phyloP scores from a whole-genome alignment of 2,888 invertebrate genomes.

The Drosophila demipolita region DNA sequence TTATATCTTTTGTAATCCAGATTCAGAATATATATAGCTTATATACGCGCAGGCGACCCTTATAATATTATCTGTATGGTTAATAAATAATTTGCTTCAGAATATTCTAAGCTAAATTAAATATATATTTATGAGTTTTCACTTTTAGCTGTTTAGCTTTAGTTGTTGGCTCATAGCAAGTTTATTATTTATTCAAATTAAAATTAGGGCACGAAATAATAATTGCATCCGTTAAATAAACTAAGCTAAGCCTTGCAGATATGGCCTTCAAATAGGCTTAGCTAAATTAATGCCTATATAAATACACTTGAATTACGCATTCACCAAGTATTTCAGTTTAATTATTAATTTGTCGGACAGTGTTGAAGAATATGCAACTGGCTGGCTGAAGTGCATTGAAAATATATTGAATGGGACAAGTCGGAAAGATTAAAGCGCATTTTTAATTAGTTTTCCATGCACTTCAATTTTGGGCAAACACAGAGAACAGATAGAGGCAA shows the following conservation, averaged over 20 bases:
- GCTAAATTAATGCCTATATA: background rate
- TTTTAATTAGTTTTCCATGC: slow-evolving; percentile 66
- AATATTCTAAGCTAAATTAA: too few relatives aligned
- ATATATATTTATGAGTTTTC: background rate
- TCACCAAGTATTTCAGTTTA: background rate
- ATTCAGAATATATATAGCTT: too few relatives aligned
- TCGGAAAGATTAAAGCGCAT: slow-evolving; percentile 51
- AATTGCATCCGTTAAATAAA: background rate
- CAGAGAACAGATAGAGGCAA: background rate
- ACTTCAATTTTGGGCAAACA: slow-evolving; percentile 28
- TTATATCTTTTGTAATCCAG: too few relatives aligned
- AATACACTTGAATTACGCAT: background rate
- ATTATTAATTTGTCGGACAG: slow-evolving; percentile 11
- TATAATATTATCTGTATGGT: too few relatives aligned
- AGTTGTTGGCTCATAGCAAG: background rate
- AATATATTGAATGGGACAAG: slow-evolving; percentile 32
- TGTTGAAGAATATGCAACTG: slow-evolving; percentile 6
- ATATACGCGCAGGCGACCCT: too few relatives aligned
- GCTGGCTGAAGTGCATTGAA: slow-evolving; percentile 10
- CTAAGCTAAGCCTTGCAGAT: background rate
- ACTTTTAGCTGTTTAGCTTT: background rate
- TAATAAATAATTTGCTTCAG: too few relatives aligned
- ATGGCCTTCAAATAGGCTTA: background rate
- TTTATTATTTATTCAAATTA: background rate
- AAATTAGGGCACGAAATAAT: background rate